A percentile compares a stretch with the other conserved stretches of the same genome.
Evolutionary conservation across 2,797 vertebrate species (phyloP).

Genomic region (Sternarchorhynchus goeldii): DNA sequence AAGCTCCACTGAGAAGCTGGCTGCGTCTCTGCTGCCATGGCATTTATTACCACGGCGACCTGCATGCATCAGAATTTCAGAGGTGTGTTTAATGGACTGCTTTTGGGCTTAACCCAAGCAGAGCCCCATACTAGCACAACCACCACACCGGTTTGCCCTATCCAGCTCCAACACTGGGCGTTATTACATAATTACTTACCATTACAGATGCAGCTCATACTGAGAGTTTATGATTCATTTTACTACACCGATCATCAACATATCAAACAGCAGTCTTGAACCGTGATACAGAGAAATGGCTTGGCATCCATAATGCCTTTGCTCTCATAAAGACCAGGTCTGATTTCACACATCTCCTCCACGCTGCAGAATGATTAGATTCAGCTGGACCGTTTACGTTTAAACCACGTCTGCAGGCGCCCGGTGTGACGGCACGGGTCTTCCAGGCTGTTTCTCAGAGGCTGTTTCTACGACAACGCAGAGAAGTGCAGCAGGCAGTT

Average conservation of each 20-base stretch:
- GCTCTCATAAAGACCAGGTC: slow-evolving; percentile 41
- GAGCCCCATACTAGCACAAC: slow-evolving; percentile 29
- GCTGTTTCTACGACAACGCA: slow-evolving; percentile 5
- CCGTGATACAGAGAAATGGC: slow-evolving; percentile 35
- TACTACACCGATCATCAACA: slow-evolving; percentile 40
- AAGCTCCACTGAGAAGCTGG: slow-evolving; percentile 55
- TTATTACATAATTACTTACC: slow-evolving; percentile 40
- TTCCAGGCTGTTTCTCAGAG: slow-evolving; percentile 23
- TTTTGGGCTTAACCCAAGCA: slow-evolving; percentile 40
- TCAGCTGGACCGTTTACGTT: too few relatives aligned
- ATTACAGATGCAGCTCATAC: slow-evolving; percentile 40
- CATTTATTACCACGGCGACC: slow-evolving; percentile 58
- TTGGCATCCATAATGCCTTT: slow-evolving; percentile 42
- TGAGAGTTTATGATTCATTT: slow-evolving; percentile 38
- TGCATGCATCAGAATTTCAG: slow-evolving; percentile 27
- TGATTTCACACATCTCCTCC: slow-evolving; percentile 43
- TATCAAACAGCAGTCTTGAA: slow-evolving; percentile 38
- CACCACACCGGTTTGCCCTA: slow-evolving; percentile 12
- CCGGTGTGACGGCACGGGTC: slow-evolving; percentile 6
- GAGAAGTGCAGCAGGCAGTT: slow-evolving; percentile 23
- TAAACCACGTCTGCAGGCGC: too few relatives aligned
- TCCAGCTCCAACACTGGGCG: not conserved
- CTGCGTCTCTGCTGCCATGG: slow-evolving; percentile 49
- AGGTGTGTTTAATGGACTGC: slow-evolving; percentile 47
- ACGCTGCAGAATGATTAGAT: not conserved